Conservation (phyloP, 1,140 invertebrate genomes). For the Ooceraea biroi region DNA sequence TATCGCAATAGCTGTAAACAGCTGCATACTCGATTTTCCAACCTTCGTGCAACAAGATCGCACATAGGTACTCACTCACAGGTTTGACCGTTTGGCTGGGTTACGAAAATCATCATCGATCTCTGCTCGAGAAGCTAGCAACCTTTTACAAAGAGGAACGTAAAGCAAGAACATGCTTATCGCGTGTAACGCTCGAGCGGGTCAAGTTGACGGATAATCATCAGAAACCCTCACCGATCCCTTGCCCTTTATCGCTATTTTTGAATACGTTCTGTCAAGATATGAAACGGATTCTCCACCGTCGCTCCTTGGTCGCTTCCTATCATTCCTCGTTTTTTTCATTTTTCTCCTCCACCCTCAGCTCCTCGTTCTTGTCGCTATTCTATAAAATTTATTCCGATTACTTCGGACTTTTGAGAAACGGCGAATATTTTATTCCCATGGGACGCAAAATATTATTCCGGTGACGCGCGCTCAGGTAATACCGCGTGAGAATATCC, state of each 20-base stretch:
- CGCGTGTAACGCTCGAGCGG: neutral
- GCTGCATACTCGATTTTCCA: constrained; percentile 8
- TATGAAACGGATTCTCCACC: neutral
- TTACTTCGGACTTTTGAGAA: constrained; percentile 25
- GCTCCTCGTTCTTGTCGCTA: neutral
- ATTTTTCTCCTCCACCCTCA: neutral
- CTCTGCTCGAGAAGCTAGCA: too few species aligned
- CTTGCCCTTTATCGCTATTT: neutral
- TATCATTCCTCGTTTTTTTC: neutral
- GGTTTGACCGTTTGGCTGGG: too few species aligned
- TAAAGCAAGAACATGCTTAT: constrained; percentile 2
- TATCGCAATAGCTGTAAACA: neutral
- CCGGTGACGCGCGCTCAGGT: neutral
- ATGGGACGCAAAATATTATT: constrained; percentile 37
- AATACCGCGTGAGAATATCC: constrained; percentile 28
- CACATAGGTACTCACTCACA: neutral
- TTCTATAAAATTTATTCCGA: constrained; percentile 46
- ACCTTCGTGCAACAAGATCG: neutral
- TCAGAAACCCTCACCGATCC: neutral
- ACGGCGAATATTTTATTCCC: constrained; percentile 38
- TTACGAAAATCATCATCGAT: too few species aligned
- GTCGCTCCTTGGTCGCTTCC: neutral
- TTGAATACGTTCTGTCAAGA: neutral
- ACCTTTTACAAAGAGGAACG: too few species aligned
- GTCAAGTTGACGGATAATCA: neutral